These are phyloP conservation scores for Elanoides forficatus DNA, from an alignment of 2,113 vertebrate genomes.

Conservation along the genomic window DNA sequence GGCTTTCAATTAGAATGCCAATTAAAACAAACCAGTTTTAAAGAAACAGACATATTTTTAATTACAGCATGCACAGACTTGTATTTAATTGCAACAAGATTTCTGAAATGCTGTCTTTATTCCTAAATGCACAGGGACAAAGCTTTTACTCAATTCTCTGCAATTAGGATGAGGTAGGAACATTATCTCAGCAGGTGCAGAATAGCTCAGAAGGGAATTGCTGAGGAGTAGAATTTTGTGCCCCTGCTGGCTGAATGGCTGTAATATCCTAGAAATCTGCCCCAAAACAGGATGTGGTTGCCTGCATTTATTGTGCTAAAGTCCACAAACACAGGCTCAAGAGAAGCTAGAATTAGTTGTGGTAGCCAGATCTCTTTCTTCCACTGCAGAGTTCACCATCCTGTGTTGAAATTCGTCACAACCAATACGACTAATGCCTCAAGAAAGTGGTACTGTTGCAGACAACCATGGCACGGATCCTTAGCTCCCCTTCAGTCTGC, in stretches of 20 bases:
- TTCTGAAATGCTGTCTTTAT: constrained; percentile 14
- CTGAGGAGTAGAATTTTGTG: neutral
- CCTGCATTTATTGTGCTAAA: neutral
- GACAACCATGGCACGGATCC: neutral
- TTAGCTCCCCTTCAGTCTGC: neutral
- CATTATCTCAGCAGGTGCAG: neutral
- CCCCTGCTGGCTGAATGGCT: neutral
- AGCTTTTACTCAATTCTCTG: neutral
- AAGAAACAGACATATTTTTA: constrained; percentile 50
- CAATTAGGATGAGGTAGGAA: neutral
- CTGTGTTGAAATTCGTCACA: neutral
- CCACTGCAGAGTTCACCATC: neutral
- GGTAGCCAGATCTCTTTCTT: neutral
- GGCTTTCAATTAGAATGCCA: constrained; percentile 43
- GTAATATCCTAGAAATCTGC: neutral
- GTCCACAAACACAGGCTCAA: neutral
- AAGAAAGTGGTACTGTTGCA: neutral
- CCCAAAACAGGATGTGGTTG: neutral
- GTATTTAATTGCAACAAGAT: neutral
- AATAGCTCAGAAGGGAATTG: neutral
- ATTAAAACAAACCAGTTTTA: constrained; percentile 62
- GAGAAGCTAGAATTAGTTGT: neutral
- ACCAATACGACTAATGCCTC: neutral
- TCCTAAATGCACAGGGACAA: neutral
- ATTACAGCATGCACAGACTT: neutral